A percentile compares a stretch with the other conserved stretches of the same genome.
Evolutionary conservation across 2,113 vertebrate genomes (phyloP).

Genomic region (Protomyctophum bolini): DNA sequence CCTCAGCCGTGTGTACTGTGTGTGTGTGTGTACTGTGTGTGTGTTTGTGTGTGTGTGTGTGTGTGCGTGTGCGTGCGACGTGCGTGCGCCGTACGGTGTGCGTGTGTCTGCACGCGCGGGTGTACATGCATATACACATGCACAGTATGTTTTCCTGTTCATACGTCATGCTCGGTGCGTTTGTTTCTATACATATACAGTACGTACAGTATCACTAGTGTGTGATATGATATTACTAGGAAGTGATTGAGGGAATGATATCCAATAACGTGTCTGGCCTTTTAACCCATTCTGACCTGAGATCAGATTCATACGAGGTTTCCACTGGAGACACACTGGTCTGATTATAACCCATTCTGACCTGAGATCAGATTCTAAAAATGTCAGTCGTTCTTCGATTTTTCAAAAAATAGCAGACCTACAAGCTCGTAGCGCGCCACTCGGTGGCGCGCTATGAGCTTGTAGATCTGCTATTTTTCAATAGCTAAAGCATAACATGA

Average conservation of each 20-base stretch:
- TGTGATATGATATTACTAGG: slow-evolving; percentile 20
- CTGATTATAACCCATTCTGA: too few relatives aligned
- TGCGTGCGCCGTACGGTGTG: slow-evolving; percentile 14
- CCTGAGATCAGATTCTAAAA: too few relatives aligned
- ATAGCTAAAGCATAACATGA: too few relatives aligned
- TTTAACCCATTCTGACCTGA: too few relatives aligned
- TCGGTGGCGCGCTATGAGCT: too few relatives aligned
- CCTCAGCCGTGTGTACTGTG: slow-evolving; percentile 54
- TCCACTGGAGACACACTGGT: too few relatives aligned
- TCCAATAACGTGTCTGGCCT: slow-evolving; percentile 21
- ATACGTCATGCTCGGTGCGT: too few relatives aligned
- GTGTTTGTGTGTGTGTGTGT: background rate
- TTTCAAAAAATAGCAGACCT: too few relatives aligned
- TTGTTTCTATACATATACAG: background rate
- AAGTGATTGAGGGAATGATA: background rate
- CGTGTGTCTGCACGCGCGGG: background rate
- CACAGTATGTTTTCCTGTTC: background rate
- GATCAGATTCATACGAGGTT: too few relatives aligned
- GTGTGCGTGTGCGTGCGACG: background rate
- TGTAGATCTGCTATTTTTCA: too few relatives aligned
- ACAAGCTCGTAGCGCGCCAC: too few relatives aligned
- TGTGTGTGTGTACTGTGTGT: slow-evolving; percentile 25
- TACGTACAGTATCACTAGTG: background rate
- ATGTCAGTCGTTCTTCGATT: too few relatives aligned
- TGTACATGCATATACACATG: background rate